Evolutionary conservation across 1,140 invertebrate genomes (phyloP).

Genomic region (Drosophila setifemur): DNA sequence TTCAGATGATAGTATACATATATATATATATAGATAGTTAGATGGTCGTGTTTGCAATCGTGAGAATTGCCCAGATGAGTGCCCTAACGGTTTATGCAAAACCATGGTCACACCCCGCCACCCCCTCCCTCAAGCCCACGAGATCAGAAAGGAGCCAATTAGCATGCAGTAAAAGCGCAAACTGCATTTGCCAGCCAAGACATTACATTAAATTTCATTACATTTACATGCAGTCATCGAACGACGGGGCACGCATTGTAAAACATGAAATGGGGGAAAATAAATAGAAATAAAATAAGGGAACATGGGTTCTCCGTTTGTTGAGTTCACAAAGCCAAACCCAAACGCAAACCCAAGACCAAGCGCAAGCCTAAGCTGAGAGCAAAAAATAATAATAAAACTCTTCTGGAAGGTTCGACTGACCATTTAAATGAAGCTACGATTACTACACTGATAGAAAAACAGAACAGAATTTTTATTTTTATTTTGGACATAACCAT

Average conservation of each 20-base stretch:
- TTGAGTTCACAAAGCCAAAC: no score
- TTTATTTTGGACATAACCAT: no score
- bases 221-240: slow-evolving; percentile 45
- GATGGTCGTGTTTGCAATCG: slow-evolving; percentile 45
- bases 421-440: slow-evolving; percentile 70
- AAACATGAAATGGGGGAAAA: slow-evolving; percentile 38
- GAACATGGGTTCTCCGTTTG: slow-evolving; percentile 16
- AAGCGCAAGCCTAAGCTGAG: no score
- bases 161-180: slow-evolving; percentile 75
- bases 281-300: slow-evolving; percentile 37
- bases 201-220: slow-evolving; percentile 66
- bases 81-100: slow-evolving; percentile 66
- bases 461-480: no score
- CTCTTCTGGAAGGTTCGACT: slow-evolving; percentile 22
- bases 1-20: slow-evolving; percentile 39
- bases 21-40: no score
- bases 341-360: no score
- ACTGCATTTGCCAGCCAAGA: slow-evolving; percentile 54
- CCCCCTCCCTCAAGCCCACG: not conserved
- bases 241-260: slow-evolving; percentile 68
- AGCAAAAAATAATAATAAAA: not conserved
- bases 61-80: slow-evolving; percentile 50
- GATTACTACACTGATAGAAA: not conserved
- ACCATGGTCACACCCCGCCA: slow-evolving; percentile 10
- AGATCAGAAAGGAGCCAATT: slow-evolving; percentile 52